Conservation (phyloP, 2,113 vertebrate species). For the Pseudorhombus dupliciocellatus region DNA sequence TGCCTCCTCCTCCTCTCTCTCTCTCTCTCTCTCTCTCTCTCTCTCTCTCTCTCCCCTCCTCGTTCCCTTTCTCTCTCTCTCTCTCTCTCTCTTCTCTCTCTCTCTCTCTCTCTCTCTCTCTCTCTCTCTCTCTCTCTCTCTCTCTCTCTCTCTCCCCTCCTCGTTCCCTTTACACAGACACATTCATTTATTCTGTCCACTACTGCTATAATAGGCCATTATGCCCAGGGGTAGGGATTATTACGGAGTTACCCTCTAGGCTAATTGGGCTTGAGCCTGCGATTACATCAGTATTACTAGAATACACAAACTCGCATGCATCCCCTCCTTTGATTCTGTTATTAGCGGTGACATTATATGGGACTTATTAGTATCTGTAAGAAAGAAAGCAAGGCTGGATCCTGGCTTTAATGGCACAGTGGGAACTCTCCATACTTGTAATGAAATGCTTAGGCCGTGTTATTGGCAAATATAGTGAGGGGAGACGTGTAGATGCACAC, state of each 20-base stretch:
- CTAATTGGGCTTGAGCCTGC: conserved; percentile 77
- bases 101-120: not conserved
- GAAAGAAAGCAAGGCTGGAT: conserved; percentile 47
- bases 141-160: not conserved
- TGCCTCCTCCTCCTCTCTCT: not conserved
- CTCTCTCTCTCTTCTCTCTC: not conserved
- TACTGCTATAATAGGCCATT: conserved; percentile 77
- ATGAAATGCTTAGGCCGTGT: conserved; percentile 64
- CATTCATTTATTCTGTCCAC: conserved; percentile 73
- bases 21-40: not conserved
- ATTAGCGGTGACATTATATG: conserved; percentile 16
- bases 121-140: not conserved
- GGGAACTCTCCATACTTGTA: conserved; percentile 55
- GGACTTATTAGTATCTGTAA: conserved; percentile 51
- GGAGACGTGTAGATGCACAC: conserved; percentile 27
- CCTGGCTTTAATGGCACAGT: conserved; percentile 59
- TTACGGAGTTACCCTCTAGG: conserved; percentile 76
- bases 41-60: not conserved
- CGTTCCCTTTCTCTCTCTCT: not conserved
- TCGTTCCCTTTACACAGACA: conserved; percentile 34
- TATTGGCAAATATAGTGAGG: conserved; percentile 41
- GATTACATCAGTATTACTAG: conserved; percentile 74
- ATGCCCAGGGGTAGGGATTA: conserved; percentile 75
- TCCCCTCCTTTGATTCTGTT: conserved; percentile 54
- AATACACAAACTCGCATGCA: conserved; percentile 57